These are phyloP conservation scores for Campylorhamphus procurvoides DNA, from an alignment of 2,113 vertebrate species.

Conservation along the genomic window DNA sequence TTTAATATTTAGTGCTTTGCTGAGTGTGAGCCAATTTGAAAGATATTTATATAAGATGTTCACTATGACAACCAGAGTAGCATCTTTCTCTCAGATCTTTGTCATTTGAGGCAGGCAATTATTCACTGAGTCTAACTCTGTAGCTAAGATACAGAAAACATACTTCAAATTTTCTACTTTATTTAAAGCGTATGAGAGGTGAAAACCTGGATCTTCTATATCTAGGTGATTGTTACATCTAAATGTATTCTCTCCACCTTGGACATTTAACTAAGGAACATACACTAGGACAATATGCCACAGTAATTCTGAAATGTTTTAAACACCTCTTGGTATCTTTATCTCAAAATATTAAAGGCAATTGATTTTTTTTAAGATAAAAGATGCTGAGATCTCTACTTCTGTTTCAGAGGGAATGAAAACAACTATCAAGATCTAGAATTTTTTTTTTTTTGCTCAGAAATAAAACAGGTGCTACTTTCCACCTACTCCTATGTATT, in stretches of 20 bases:
- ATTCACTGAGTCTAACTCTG: neutral
- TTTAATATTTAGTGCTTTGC: constrained; percentile 26
- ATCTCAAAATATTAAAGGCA: neutral
- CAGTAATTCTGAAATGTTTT: neutral
- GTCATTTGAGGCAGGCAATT: neutral
- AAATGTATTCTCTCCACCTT: neutral
- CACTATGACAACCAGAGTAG: neutral
- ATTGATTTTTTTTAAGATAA: neutral
- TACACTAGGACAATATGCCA: neutral
- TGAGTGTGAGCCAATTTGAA: neutral
- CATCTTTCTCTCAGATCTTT: neutral
- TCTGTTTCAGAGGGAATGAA: neutral
- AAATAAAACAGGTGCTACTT: neutral
- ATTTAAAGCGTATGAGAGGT: neutral
- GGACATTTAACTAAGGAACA: neutral
- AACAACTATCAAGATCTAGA: neutral
- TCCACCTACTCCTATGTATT: neutral
- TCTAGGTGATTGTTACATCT: neutral
- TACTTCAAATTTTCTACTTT: neutral
- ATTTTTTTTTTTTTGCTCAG: neutral
- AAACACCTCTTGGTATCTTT: neutral
- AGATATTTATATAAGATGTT: neutral
- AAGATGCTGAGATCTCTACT: neutral
- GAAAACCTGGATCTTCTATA: neutral
- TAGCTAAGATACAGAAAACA: neutral